phyloP scores from a whole-genome alignment of 64 coral and sea anemone species.

The Hydrozoanthus tunicans region DNA sequence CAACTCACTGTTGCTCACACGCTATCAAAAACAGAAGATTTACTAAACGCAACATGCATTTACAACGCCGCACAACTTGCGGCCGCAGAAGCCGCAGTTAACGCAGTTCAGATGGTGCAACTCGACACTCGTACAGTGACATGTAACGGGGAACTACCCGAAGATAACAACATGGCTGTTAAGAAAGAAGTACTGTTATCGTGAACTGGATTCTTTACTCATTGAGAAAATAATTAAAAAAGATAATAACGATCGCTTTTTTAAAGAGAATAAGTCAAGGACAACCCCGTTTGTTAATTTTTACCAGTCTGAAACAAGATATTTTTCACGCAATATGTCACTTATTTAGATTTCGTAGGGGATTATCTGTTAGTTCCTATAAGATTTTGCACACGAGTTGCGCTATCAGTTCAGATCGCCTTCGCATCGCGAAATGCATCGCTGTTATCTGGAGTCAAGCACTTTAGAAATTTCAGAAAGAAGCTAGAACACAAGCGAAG shows the following conservation, averaged over 20 bases:
- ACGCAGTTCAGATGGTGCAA: slow-evolving; percentile 48
- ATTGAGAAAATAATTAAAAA: neutral
- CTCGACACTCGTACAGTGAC: slow-evolving; percentile 6
- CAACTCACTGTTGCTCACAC: slow-evolving; percentile 4
- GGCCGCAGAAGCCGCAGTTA: slow-evolving; percentile 20
- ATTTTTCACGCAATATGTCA: neutral
- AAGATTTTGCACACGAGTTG: too few species aligned
- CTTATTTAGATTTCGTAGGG: neutral
- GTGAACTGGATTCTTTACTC: neutral
- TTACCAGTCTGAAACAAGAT: slow-evolving; percentile 12
- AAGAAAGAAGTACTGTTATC: slow-evolving; percentile 51
- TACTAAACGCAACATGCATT: slow-evolving; percentile 44
- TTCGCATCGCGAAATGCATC: too few species aligned
- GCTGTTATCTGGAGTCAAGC: too few species aligned
- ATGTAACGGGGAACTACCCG: slow-evolving; percentile 10
- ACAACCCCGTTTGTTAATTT: slow-evolving; percentile 28
- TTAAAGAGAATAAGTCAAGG: slow-evolving; percentile 14
- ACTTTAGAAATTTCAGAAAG: too few species aligned
- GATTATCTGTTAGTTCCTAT: too few species aligned
- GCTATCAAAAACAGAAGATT: slow-evolving; percentile 41
- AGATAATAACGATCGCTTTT: neutral
- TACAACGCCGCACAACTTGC: slow-evolving; percentile 45
- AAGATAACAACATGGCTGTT: slow-evolving; percentile 19
- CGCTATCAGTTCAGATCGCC: too few species aligned
- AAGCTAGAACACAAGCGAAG: too few species aligned